A percentile compares a stretch with the other conserved stretches of the same genome.
phyloP scores from a whole-genome alignment of 2,797 vertebrate species.

The Pipistrellus pipistrellus region DNA sequence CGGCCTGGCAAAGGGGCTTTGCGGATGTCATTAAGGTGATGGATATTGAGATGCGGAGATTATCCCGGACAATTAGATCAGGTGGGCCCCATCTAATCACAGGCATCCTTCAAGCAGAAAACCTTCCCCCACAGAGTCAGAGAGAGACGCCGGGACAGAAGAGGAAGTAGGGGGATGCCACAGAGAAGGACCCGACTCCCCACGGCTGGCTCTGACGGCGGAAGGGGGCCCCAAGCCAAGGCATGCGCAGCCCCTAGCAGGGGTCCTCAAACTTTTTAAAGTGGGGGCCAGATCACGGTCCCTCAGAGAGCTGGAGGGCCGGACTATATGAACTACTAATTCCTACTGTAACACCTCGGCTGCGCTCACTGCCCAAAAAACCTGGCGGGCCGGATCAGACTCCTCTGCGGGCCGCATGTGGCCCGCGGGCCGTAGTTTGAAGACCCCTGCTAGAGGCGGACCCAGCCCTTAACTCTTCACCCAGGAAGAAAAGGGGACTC shows the following conservation, averaged over 20 bases:
- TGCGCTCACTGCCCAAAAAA: no score
- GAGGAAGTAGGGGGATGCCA: neutral
- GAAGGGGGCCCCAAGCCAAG: neutral
- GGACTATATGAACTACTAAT: no score
- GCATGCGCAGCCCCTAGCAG: neutral
- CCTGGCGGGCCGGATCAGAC: no score
- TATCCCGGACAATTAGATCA: slow-evolving; percentile 50
- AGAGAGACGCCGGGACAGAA: neutral
- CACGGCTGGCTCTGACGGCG: neutral
- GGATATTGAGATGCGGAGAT: slow-evolving; percentile 11
- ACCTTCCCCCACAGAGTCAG: neutral
- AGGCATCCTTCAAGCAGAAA: slow-evolving; percentile 55
- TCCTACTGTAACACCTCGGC: no score
- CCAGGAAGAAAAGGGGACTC: neutral
- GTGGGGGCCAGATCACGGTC: no score
- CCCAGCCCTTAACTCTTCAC: neutral
- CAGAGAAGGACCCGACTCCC: neutral
- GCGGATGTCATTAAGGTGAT: slow-evolving; percentile 48
- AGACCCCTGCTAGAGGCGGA: no score
- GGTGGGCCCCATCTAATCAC: slow-evolving; percentile 51
- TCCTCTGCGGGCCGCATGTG: no score
- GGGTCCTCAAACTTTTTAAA: no score
- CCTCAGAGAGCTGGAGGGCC: no score
- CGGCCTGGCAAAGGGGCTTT: neutral
- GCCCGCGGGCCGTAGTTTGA: no score